phyloP scores from a whole-genome alignment of 2,797 vertebrate genomes.

The Spheniscus humboldti region DNA sequence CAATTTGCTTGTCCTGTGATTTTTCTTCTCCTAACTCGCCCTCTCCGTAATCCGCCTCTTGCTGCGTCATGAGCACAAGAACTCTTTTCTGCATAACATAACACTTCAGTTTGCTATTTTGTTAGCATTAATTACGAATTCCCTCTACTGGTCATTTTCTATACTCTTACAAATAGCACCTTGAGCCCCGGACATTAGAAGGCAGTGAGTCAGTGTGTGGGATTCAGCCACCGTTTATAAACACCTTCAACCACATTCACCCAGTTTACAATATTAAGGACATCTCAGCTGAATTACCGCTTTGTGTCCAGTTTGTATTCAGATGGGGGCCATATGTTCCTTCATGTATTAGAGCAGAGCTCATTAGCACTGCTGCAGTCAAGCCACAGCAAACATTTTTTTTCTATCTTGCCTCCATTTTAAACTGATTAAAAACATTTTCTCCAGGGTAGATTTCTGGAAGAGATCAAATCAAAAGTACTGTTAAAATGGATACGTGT shows the following conservation, averaged over 20 bases:
- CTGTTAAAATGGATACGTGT: not conserved
- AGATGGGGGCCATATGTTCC: slow-evolving; percentile 75
- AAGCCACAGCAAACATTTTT: slow-evolving; percentile 55
- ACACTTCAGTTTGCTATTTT: slow-evolving; percentile 73
- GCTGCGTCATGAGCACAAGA: slow-evolving; percentile 76
- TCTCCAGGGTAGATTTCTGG: slow-evolving; percentile 54
- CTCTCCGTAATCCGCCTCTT: slow-evolving; percentile 74
- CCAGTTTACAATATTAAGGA: slow-evolving; percentile 71
- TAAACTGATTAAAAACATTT: slow-evolving; percentile 70
- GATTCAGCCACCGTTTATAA: slow-evolving; percentile 71
- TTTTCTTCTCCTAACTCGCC: slow-evolving; percentile 75
- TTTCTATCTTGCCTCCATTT: slow-evolving; percentile 59
- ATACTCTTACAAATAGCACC: slow-evolving; percentile 69
- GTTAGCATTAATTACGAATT: slow-evolving; percentile 79
- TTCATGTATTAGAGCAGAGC: slow-evolving; percentile 68
- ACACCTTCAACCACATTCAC: slow-evolving; percentile 73
- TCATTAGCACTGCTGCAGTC: slow-evolving; percentile 66
- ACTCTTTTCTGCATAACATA: slow-evolving; percentile 75
- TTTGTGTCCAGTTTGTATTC: slow-evolving; percentile 75
- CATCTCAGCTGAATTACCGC: slow-evolving; percentile 69
- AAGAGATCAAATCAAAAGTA: not conserved
- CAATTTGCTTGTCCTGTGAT: slow-evolving; percentile 77
- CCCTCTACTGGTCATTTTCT: slow-evolving; percentile 71
- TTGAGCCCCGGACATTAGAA: slow-evolving; percentile 58
- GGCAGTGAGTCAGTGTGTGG: slow-evolving; percentile 65